phyloP scores from a whole-genome alignment of 2,797 vertebrate genomes.

The Lagodon rhomboides region DNA sequence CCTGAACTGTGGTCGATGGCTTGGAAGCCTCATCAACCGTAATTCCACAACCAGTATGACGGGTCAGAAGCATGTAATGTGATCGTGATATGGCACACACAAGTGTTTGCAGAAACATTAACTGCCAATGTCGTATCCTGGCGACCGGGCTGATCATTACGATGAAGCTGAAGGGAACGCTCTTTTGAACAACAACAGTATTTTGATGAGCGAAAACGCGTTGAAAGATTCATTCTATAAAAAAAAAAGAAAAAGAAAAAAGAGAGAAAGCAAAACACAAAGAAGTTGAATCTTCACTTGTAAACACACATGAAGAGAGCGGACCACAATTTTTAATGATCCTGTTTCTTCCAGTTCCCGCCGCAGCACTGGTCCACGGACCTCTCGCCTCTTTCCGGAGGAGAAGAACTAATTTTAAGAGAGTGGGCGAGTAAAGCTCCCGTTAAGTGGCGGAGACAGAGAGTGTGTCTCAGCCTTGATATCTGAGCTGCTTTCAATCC shows the following conservation, averaged over 20 bases:
- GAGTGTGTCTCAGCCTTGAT: constrained; percentile 45
- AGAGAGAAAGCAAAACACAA: constrained; percentile 1
- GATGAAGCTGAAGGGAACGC: not conserved
- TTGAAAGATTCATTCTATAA: not conserved
- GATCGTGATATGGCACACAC: too few relatives aligned
- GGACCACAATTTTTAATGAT: constrained; percentile 36
- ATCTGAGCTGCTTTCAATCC: constrained; percentile 65
- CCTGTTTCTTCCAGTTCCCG: not conserved
- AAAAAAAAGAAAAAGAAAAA: too few relatives aligned
- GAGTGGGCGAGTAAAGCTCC: constrained; percentile 42
- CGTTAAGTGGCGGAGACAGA: constrained; percentile 54
- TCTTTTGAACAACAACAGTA: not conserved
- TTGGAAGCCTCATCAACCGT: too few relatives aligned
- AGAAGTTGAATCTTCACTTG: not conserved
- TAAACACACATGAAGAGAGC: constrained; percentile 15
- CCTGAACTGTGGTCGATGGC: too few relatives aligned
- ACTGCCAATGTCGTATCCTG: too few relatives aligned
- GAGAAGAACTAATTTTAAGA: constrained; percentile 39
- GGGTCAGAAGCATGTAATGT: too few relatives aligned
- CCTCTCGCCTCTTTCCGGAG: not conserved
- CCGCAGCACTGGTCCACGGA: constrained; percentile 15
- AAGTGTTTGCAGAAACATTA: too few relatives aligned
- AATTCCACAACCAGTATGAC: too few relatives aligned
- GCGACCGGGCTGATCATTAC: not conserved
- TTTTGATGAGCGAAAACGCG: not conserved